Evolutionary conservation across 2,113 vertebrate species (phyloP).

Genomic region (Sander vitreus): DNA sequence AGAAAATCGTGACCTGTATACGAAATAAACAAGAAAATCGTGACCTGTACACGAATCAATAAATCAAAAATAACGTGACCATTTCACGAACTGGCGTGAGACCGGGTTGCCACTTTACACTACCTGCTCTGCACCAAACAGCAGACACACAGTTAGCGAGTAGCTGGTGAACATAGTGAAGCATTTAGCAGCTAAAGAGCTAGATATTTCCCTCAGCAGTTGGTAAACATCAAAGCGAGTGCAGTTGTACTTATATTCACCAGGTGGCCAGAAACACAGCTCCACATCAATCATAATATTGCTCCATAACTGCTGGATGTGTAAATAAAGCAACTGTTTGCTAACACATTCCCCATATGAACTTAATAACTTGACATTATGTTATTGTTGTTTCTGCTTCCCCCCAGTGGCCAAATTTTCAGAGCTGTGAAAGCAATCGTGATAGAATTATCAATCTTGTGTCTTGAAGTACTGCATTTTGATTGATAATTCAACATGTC

Average conservation of each 20-base stretch:
- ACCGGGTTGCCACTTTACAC: too few species aligned
- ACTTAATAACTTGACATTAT: background rate
- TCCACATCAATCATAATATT: background rate
- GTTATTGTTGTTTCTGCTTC: background rate
- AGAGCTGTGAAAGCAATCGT: background rate
- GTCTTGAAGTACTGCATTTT: constrained; percentile 4
- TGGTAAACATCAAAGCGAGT: too few species aligned
- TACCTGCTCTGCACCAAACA: too few species aligned
- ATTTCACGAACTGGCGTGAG: too few species aligned
- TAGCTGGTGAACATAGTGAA: background rate
- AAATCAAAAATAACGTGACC: too few species aligned
- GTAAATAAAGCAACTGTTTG: background rate
- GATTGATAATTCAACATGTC: background rate
- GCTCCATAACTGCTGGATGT: background rate
- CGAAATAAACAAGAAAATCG: too few species aligned
- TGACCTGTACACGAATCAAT: too few species aligned
- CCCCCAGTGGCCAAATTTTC: background rate
- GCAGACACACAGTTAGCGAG: background rate
- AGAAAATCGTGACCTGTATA: too few species aligned
- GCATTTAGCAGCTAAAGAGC: background rate
- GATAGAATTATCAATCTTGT: background rate
- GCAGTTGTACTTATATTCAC: background rate
- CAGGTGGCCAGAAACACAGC: background rate
- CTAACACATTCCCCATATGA: background rate
- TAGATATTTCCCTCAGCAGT: too few species aligned